These are phyloP conservation scores for Tetragnatha versicolor DNA, from an alignment of 1,140 invertebrate species.

Conservation along the genomic window DNA sequence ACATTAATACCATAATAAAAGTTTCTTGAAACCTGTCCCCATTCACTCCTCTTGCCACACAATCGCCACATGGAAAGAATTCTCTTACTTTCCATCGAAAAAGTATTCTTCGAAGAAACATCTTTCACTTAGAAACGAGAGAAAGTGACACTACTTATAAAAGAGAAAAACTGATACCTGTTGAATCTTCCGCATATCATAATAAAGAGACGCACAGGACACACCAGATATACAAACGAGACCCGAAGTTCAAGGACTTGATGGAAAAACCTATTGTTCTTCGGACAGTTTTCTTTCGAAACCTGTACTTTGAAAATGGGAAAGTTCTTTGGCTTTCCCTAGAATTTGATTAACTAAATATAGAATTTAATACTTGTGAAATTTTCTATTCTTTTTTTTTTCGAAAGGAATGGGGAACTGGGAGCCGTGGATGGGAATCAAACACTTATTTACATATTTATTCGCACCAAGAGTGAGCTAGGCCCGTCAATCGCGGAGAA, in stretches of 20 bases:
- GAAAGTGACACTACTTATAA: conserved; percentile 15
- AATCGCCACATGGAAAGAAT: conserved; percentile 13
- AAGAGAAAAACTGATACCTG: too few relatives aligned
- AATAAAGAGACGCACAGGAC: too few relatives aligned
- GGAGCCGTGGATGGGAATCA: neutral
- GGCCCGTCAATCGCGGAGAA: neutral
- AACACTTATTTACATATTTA: too few relatives aligned
- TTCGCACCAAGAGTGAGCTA: too few relatives aligned
- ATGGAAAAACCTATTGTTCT: conserved; percentile 1
- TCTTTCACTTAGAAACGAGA: neutral
- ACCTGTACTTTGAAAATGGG: neutral
- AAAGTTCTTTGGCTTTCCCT: conserved; percentile 8
- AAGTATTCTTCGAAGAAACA: conserved; percentile 7
- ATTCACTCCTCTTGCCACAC: neutral
- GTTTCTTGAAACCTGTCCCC: neutral
- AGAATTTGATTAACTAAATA: conserved; percentile 11
- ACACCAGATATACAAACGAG: neutral
- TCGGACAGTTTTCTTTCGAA: neutral
- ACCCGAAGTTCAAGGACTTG: conserved; percentile 20
- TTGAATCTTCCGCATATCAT: too few relatives aligned
- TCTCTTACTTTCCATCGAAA: neutral
- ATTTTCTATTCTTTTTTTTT: too few relatives aligned
- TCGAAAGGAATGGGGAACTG: neutral
- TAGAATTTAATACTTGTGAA: too few relatives aligned
- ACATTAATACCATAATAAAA: neutral